Base-by-base conservation (phyloP, 2,797 vertebrate genomes). In the Trematomus bernacchii region DNA sequence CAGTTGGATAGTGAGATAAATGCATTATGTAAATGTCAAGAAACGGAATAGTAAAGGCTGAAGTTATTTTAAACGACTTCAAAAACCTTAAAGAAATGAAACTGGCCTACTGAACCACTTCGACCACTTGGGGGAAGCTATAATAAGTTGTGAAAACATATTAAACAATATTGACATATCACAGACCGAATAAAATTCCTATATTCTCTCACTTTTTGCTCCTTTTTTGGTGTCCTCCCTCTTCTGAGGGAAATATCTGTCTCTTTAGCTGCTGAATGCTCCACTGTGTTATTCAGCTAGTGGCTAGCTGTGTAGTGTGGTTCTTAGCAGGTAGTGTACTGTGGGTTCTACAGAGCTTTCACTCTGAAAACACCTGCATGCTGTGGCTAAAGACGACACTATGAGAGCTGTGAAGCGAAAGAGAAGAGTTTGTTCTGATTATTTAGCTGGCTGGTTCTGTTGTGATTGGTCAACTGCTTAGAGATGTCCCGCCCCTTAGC, bases 1-100 rank as follows among this genome's bases (percentile, higher is more conserved):
- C 33, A 54, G 18, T n/a, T 57, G n/a, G 51, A 59, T 58, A 40
- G 13, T n/a, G 33, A 47, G 46, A 50, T 67, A 37, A 54, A 63
- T 42, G 12, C 16, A 13, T 67, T 40, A 30, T 69, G 21, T 51
- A 58, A 82, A 82, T 54, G 50, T 55, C 37, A 27, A 44, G 55
- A 63, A 23, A 40, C n/a, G 2, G 30, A 52, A 44, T 47, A 57
- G 42, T 19, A 52, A 57, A 73, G 42, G 12, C 16, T 46, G 2
- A 59, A 55, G 48, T 58, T 12, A 23, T 66, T 60, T 63, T 52
- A 18, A 37, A 9, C 2, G 9, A 16, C 12, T 0, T 3, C 18
- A 47, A 30, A 48, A 54, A 6, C 19, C 3, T 42, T 21, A 12
- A 15, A 48, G 46, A 50, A 61, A 19, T 6, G 18, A 70, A 52